phyloP scores from a whole-genome alignment of 1,140 invertebrate genomes.

The Drosophila burlai region DNA sequence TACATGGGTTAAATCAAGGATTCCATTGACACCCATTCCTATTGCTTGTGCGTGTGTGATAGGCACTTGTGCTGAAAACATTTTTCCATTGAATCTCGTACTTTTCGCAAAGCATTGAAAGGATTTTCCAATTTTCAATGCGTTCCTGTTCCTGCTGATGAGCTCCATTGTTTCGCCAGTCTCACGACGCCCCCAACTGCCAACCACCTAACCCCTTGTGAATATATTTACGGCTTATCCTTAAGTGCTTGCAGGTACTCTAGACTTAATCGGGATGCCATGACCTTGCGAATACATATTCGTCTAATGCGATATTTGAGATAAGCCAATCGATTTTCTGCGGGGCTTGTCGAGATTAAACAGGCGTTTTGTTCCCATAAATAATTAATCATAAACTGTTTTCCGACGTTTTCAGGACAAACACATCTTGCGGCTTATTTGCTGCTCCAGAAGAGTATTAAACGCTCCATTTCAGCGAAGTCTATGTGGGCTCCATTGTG shows the following conservation, averaged over 20 bases:
- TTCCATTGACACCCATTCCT: constrained; percentile 12
- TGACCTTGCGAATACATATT: not conserved
- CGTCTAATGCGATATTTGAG: not conserved
- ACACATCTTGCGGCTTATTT: not conserved
- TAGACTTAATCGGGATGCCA: not conserved
- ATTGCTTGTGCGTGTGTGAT: constrained; percentile 10
- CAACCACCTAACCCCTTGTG: not conserved
- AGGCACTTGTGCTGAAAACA: constrained; percentile 36
- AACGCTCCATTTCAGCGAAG: no score
- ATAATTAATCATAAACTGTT: constrained; percentile 3
- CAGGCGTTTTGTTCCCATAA: not conserved
- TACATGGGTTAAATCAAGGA: constrained; percentile 36
- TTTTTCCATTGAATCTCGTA: constrained; percentile 52
- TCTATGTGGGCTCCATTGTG: constrained; percentile 5
- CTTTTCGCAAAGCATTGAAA: constrained; percentile 41
- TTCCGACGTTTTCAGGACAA: not conserved
- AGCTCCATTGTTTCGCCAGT: constrained; percentile 67
- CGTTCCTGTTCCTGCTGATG: constrained; percentile 66
- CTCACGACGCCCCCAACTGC: constrained; percentile 3
- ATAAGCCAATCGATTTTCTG: not conserved
- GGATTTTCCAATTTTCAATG: constrained; percentile 74
- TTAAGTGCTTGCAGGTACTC: constrained; percentile 5
- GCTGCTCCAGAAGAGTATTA: constrained; percentile 4
- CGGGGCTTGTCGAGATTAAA: not conserved
- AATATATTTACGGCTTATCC: constrained; percentile 10